Evolutionary conservation across 2,113 vertebrate species (phyloP), one percentile per base, ranked within the genome.

Genomic region (Macroglossus sobrinus): DNA sequence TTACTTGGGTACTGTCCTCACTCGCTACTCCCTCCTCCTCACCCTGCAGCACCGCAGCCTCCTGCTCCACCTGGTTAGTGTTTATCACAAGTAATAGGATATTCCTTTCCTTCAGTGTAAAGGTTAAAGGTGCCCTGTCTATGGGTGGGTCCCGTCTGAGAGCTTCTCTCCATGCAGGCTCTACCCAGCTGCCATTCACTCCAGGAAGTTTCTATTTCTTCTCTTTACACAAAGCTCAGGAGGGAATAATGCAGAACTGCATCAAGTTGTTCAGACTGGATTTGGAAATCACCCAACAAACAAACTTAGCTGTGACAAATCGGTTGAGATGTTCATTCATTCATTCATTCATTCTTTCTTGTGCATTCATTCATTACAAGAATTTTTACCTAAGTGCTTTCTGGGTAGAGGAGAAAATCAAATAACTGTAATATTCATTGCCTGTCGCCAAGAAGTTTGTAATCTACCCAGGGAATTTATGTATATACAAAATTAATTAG

Each of bases 191-290:
- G 3, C 30, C 76, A 0, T 84, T 45, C 12, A 11, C 19, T 89
- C 43, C 50, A 91, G 35, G 16, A 38, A 79, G 30, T 82, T 64
- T 55, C 80, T 87, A 3, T 71, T 87, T 80, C 47, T 95, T 94
- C 28, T 84, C 69, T 81, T 57, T 50, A 63, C 43, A 69, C 50
- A 50, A 79, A 93, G n/a, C 33, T 89, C 26, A 16, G 66, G 74
- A 53, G 15, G 28, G 38, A 84, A 68, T 57, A 13, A 28, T 35
- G 55, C 35, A 55, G 33, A 63, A 16, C 45, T 84, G 35, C 5
- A n/a, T 33, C 19, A 19, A 1, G 2, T 0, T 92, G 38, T 33
- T 5, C 45, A 75, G 24, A 53, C 0, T 35, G 33, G 47, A 80
- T 28, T 19, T 94, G 55, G 59, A 30, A 76, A 57, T 63, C 33